Conservation (phyloP, 2,797 vertebrate species). For the Cheirogaleus major region DNA sequence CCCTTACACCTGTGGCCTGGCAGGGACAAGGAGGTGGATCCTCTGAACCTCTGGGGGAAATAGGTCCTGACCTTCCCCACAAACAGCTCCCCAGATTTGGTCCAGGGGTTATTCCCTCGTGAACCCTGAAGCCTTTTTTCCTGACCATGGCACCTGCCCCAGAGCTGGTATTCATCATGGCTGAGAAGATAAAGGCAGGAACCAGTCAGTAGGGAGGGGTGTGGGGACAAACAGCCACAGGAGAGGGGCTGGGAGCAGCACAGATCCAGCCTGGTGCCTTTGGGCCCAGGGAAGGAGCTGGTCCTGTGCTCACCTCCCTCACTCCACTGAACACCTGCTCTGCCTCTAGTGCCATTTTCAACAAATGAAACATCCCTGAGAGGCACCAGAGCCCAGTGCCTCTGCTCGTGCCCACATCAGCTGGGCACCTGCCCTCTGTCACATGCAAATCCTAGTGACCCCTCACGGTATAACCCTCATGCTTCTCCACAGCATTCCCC, state of each 20-base stretch:
- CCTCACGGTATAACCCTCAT: background rate
- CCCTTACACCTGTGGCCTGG: background rate
- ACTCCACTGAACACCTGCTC: background rate
- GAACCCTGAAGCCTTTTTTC: background rate
- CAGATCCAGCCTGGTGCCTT: background rate
- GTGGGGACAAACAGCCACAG: background rate
- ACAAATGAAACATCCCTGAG: background rate
- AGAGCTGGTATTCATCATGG: background rate
- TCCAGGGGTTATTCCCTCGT: background rate
- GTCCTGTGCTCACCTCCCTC: rapidly evolving
- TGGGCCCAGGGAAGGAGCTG: background rate
- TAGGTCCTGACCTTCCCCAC: too few species aligned
- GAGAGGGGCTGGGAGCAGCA: too few species aligned
- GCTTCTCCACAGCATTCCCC: background rate
- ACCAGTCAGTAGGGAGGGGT: too few species aligned
- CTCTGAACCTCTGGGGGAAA: too few species aligned
- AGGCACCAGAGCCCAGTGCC: background rate
- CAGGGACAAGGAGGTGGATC: background rate
- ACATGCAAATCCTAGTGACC: background rate
- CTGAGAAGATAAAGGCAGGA: background rate
- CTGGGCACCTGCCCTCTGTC: background rate
- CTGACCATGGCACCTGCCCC: background rate
- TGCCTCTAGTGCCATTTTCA: background rate
- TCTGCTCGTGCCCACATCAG: background rate
- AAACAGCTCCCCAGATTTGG: background rate